Percentiles rank a stretch among this genome's conserved stretches.
phyloP scores from a whole-genome alignment of 1,140 invertebrate genomes.

The Pinna nobilis region DNA sequence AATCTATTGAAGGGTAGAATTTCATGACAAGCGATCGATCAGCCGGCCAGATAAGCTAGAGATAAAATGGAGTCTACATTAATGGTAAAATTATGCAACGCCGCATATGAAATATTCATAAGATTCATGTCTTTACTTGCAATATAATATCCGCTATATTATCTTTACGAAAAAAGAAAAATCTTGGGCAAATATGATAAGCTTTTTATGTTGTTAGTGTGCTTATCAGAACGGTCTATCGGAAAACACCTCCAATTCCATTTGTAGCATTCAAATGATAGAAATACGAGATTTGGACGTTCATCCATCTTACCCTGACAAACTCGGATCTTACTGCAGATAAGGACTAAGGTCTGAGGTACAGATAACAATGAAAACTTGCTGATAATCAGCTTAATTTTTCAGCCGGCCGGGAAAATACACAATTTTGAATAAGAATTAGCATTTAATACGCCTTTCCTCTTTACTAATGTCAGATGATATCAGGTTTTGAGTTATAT shows the following conservation, averaged over 20 bases:
- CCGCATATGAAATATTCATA: constrained; percentile 46
- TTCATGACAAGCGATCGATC: constrained; percentile 13
- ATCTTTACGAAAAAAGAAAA: constrained; percentile 32
- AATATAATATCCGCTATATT: constrained; percentile 2
- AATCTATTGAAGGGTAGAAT: not conserved
- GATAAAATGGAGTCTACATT: constrained; percentile 13
- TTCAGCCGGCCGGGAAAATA: constrained; percentile 34
- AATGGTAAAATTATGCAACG: constrained; percentile 45
- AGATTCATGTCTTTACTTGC: constrained; percentile 14
- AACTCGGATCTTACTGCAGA: too few relatives aligned
- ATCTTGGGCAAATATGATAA: constrained; percentile 39
- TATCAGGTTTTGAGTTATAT: too few relatives aligned
- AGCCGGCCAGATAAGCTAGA: constrained; percentile 1
- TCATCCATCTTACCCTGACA: constrained; percentile 43
- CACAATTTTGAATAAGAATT: constrained; percentile 41
- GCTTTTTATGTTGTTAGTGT: constrained; percentile 23
- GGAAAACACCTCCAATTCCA: constrained; percentile 25
- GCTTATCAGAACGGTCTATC: constrained; percentile 35
- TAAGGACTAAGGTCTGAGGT: constrained; percentile 21
- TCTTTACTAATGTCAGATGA: constrained; percentile 36
- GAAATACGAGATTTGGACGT: constrained; percentile 28
- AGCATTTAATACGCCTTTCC: constrained; percentile 40
- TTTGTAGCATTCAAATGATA: constrained; percentile 26
- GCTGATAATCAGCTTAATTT: constrained; percentile 20
- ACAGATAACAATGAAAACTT: constrained; percentile 35